A percentile compares a stretch with the other conserved stretches of the same genome.
Conservation (phyloP, 2,888 invertebrate species). For the Myopa tessellatipennis region DNA sequence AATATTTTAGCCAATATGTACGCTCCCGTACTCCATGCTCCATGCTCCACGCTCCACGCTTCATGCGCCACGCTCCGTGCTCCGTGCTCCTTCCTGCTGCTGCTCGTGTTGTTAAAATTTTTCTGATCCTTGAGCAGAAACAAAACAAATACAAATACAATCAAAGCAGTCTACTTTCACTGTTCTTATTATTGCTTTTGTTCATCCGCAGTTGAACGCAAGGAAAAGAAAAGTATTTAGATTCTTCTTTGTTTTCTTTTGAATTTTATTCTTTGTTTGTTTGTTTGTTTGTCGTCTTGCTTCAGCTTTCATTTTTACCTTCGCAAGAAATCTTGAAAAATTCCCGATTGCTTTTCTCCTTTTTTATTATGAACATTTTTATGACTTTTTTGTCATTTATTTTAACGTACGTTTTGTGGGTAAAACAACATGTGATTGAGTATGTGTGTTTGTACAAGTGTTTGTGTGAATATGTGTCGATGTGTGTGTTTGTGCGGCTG, state of each 20-base stretch:
- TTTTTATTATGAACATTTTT: not conserved
- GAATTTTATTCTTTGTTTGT: no score
- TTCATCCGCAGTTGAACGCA: not conserved
- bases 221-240: not conserved
- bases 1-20: not conserved
- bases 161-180: conserved; percentile 34
- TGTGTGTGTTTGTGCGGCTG: conserved; percentile 19
- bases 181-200: not conserved
- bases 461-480: not conserved
- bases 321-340: not conserved
- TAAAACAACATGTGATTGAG: not conserved
- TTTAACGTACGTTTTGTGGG: not conserved
- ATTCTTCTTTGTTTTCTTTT: conserved; percentile 1
- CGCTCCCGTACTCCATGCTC: not conserved
- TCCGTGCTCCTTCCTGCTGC: not conserved
- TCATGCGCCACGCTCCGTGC: no score
- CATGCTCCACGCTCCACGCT: no score
- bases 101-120: not conserved
- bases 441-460: not conserved
- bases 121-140: not conserved
- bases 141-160: not conserved
- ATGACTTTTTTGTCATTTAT: not conserved
- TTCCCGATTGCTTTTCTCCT: not conserved
- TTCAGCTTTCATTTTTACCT: not conserved
- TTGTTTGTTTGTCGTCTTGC: no score